Percentiles rank a stretch among this genome's conserved stretches.
Evolutionary conservation across 2,797 vertebrate genomes (phyloP).

Genomic region (Triplophysa yarkandensis): DNA sequence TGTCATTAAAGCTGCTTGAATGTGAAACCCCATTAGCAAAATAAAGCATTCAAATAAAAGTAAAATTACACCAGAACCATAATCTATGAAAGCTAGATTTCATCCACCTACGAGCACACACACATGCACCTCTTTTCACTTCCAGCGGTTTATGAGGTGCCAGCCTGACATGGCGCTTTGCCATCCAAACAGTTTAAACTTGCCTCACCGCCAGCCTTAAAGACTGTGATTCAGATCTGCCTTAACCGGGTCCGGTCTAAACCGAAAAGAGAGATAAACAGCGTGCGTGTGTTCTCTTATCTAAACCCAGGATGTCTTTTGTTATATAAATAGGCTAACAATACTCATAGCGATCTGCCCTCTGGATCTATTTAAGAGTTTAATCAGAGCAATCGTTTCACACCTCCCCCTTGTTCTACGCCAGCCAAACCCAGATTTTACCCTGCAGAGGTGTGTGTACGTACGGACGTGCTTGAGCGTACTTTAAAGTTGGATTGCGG

Average conservation of each 20-base stretch:
- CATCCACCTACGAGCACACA: slow-evolving; percentile 37
- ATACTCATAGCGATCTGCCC: slow-evolving; percentile 42
- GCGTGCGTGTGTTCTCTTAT: slow-evolving; percentile 42
- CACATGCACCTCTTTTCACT: slow-evolving; percentile 25
- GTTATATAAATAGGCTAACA: slow-evolving; percentile 45
- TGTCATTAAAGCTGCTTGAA: slow-evolving; percentile 44
- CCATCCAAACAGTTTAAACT: slow-evolving; percentile 42
- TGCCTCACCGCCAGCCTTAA: slow-evolving; percentile 16
- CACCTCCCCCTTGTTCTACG: slow-evolving; percentile 30
- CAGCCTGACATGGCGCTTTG: slow-evolving; percentile 33
- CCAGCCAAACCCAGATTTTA: slow-evolving; percentile 18
- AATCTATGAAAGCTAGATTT: slow-evolving; percentile 31
- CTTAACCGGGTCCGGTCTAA: slow-evolving; percentile 3
- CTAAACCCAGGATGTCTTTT: slow-evolving; percentile 39
- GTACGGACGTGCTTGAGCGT: slow-evolving; percentile 5
- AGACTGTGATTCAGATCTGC: slow-evolving; percentile 30
- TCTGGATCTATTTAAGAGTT: slow-evolving; percentile 46
- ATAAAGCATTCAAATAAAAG: slow-evolving; percentile 45
- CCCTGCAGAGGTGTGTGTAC: slow-evolving; percentile 37
- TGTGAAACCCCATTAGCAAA: slow-evolving; percentile 46
- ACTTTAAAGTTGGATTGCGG: slow-evolving; percentile 35
- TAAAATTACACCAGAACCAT: slow-evolving; percentile 44
- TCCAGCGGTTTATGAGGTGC: slow-evolving; percentile 44
- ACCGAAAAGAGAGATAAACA: slow-evolving; percentile 28
- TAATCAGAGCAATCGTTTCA: slow-evolving; percentile 40